Conservation (phyloP, 2,113 vertebrate genomes). For the Rhea americana region DNA sequence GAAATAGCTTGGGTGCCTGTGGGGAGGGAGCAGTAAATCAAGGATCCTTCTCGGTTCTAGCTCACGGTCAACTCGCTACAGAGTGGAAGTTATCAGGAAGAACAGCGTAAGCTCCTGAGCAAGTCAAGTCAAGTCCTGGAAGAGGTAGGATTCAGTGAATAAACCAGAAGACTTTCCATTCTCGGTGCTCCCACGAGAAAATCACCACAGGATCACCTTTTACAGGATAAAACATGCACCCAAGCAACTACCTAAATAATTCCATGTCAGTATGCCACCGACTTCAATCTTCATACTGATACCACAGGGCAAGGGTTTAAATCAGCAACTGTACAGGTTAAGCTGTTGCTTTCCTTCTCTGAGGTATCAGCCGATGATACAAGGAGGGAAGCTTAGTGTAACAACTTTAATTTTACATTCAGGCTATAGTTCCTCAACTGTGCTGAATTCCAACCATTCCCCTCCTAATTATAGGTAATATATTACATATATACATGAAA, state of each 20-base stretch:
- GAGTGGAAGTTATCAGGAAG: neutral
- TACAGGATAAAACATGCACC: neutral
- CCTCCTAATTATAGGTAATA: neutral
- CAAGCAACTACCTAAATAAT: neutral
- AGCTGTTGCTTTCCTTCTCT: neutral
- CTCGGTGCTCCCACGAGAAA: neutral
- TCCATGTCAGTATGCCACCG: neutral
- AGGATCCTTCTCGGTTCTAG: neutral
- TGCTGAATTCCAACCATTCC: neutral
- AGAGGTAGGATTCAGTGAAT: neutral
- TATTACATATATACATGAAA: neutral
- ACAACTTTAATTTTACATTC: neutral
- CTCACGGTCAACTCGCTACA: neutral
- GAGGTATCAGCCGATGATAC: neutral
- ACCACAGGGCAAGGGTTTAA: neutral
- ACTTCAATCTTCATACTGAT: neutral
- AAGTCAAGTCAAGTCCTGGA: neutral
- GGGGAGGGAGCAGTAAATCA: neutral
- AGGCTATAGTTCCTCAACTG: neutral
- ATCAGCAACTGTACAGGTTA: neutral
- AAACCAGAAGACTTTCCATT: neutral
- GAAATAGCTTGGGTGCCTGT: accelerated
- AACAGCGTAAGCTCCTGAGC: neutral
- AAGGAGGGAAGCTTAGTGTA: neutral
- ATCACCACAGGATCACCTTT: neutral